These are phyloP conservation scores for Mystacornis crossleyi DNA, from an alignment of 2,113 vertebrate species.

Conservation along the genomic window DNA sequence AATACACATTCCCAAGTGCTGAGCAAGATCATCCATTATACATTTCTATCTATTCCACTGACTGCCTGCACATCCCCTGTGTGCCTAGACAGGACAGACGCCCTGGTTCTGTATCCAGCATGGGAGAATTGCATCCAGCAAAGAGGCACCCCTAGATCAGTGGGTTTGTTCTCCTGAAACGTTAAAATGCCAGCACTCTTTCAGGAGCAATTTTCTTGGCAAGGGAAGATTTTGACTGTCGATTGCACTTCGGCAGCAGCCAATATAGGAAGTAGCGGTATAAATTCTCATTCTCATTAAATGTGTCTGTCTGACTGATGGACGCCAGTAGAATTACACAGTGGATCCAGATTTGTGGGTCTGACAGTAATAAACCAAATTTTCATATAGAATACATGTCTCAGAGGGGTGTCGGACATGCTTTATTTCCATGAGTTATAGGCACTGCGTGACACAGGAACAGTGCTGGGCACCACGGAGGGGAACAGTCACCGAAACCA, in stretches of 20 bases:
- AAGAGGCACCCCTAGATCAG: neutral
- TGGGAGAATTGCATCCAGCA: neutral
- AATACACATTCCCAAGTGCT: neutral
- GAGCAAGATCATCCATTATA: conserved; percentile 43
- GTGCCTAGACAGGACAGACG: neutral
- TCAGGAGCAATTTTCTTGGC: conserved; percentile 61
- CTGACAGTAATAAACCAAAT: conserved; percentile 83
- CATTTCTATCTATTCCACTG: neutral
- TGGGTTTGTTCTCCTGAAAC: neutral
- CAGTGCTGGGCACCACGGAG: conserved; percentile 19
- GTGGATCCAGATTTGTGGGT: conserved; percentile 80
- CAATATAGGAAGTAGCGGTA: conserved; percentile 61
- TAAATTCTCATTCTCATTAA: conserved; percentile 81
- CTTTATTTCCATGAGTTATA: conserved; percentile 81
- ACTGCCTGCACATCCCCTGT: neutral
- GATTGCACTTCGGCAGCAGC: conserved; percentile 52
- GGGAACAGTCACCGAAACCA: neutral
- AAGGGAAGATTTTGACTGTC: conserved; percentile 27
- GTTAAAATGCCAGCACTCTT: neutral
- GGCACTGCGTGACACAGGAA: conserved; percentile 56
- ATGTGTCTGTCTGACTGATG: conserved; percentile 80
- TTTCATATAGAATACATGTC: conserved; percentile 85
- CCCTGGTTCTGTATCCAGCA: neutral
- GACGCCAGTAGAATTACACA: conserved; percentile 76
- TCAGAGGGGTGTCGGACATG: conserved; percentile 65